Base-by-base conservation (phyloP, 2,113 vertebrate genomes). In the Scortum barcoo region DNA sequence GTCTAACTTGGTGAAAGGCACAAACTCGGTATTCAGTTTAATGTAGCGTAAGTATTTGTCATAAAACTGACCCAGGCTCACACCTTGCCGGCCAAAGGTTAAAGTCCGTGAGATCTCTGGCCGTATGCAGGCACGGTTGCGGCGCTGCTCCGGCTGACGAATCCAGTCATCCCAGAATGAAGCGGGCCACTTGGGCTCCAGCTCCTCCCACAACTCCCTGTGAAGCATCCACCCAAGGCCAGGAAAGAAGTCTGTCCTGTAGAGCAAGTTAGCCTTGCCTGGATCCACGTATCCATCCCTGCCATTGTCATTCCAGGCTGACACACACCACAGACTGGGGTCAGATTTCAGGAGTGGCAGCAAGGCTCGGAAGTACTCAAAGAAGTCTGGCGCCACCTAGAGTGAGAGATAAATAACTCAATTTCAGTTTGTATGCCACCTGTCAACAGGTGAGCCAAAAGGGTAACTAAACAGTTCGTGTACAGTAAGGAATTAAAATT, bases 91-190 rank as follows among this genome's bases (percentile, higher is more conserved):
- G 2, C 98, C 98, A 3, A 99, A 99, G 0, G 98, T 99, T 78
- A 98, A 84, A 1, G 97, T 98, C 20, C 98, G 90, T 0, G 98
- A 98, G 56, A 99, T 93, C 75, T 99, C 98, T 0, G 98, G 98
- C 0, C 98, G 95, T 0, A 99, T 38, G 42, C 98, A 99, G 1
- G 97, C 95, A 0, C 97, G 96, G 0, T 89, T 91, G 0, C 91
- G 94, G 0, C 98, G 95, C 67, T 99, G 98, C 53, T 97, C 96
- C 0, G 97, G 97, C 2, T 95, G 93, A 0, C 98, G 92, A 96
- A 99, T 97, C 98, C 98, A 99, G 85, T 99, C 98, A 0, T 99
- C 98, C 98, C 98, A 99, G 62, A 99, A 99, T 0, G 97, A 95
- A 3, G 88, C 86, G 0, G 98, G 97, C 98, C 98, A 99, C 50